Base-by-base conservation (phyloP, 2,113 vertebrate species). In the Eolophus roseicapilla region DNA sequence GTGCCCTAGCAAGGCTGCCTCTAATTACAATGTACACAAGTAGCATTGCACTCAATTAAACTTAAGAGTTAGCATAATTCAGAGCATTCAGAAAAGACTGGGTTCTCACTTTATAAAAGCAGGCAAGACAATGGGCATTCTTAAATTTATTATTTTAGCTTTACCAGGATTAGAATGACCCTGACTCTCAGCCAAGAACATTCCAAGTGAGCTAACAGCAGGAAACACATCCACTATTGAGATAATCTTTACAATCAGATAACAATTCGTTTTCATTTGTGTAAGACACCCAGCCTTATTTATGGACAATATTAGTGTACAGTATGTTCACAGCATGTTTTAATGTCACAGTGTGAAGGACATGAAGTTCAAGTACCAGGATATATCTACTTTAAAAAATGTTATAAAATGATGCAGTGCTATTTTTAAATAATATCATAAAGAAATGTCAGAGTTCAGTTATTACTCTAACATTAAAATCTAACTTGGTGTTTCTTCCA, bases 171-270 rank as follows among this genome's bases (percentile, higher is more conserved):
- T 95, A 90, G 75, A 96, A 93, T 67, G 69, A 88, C 28, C 81
- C 93, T 98, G 97, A 96, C 52, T 89, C 35, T 59, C 49, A 82
- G 92, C 97, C 96, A 91, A 95, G 97, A 96, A 97, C 94, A 97
- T 97, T 98, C 97, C 95, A 37, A 92, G 88, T 90, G 77, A 94
- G 65, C 92, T 76, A 90, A 92, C 88, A 90, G 88, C 95, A 97
- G 96, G 97, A 96, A 97, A 83, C 82, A 78, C 49, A 93, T 82
- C 95, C 69, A 74, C 57, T 85, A 78, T 71, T 96, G 95, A 97
- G 91, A 86, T 95, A 65, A 87, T 96, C 91, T 53, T 85, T 89
- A 62, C 77, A 92, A 86, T 76, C 86, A 49, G 89, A 95, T 96
- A 96, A 96, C 83, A 87, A 71, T 95, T 94, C 85, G 47, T 96